phyloP scores from a whole-genome alignment of 2,888 invertebrate species.

The Vandiemenella viatica region DNA sequence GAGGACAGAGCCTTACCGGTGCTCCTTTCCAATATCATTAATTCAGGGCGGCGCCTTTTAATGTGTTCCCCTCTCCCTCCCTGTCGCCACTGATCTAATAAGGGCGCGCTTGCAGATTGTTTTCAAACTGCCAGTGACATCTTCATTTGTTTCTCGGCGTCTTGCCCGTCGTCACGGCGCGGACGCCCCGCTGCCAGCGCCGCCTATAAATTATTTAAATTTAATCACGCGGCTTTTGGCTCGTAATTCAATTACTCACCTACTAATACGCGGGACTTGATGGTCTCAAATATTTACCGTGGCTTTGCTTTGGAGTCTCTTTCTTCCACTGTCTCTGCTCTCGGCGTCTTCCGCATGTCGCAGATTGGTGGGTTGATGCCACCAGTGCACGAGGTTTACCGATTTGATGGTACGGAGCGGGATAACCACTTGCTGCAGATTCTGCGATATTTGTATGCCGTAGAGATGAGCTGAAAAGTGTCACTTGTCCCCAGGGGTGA shows the following conservation, averaged over 20 bases:
- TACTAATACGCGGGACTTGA: constrained; percentile 25
- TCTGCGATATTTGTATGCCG: too few relatives aligned
- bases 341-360: too few relatives aligned
- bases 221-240: constrained; percentile 29
- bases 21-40: too few relatives aligned
- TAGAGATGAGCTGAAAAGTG: too few relatives aligned
- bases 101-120: neutral
- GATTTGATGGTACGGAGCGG: too few relatives aligned
- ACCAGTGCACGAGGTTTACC: too few relatives aligned
- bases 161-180: constrained; percentile 3
- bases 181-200: constrained; percentile 3
- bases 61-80: neutral
- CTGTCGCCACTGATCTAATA: constrained; percentile 3
- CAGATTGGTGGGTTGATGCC: too few relatives aligned
- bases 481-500: too few relatives aligned
- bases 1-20: neutral
- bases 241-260: constrained; percentile 27
- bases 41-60: neutral
- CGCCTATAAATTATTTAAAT: constrained; percentile 29
- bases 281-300: constrained; percentile 24
- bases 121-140: constrained; percentile 6
- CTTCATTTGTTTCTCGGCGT: constrained; percentile 7
- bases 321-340: too few relatives aligned
- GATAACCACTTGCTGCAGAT: too few relatives aligned
- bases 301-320: constrained; percentile 11